Evolutionary conservation across 2,888 invertebrate species (phyloP), one percentile per base, ranked within the genome.

Genomic region (Drosophila atripex): DNA sequence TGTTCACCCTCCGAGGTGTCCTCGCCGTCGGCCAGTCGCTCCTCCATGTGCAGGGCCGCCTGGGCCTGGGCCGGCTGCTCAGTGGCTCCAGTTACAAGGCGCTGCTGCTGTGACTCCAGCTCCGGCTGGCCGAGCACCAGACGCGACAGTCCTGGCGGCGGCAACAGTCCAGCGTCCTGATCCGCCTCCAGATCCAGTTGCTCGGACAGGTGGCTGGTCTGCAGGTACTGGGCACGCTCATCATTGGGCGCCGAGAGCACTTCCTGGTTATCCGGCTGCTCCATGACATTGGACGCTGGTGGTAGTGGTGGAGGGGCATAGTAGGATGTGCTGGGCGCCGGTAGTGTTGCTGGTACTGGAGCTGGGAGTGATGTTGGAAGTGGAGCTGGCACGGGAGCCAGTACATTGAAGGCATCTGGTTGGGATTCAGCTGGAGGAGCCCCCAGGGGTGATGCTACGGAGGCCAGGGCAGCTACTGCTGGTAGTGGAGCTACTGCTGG

Each of bases 171-270:
- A 1, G 58, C 51, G 9, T 68, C 68, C 43, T 53, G 49, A 73
- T 93, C 93, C 8, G 84, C 75, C 69, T 91, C 91, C 54, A 89
- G 82, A 57, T 86, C 83, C 16, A 74, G 72, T 73, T 90, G 90
- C 77, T 94, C 93, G 1, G 95, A 95, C 49, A 95, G 90, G 84
- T 95, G 95, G 16, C 95, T 95, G 2, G 95, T 96, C 91, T 95
- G 95, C 64, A 96, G 91, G 89, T 96, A 96, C 89, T 95, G 95
- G 89, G 95, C 95, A 63, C 95, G 92, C 79, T 96, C 95, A 88
- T 94, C 94, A 69, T 93, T 94, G 0, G 95, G 94, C 3, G 89
- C 89, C 0, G 84, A 64, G 16, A 90, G 93, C 28, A 94, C 92
- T 90, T 95, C 95, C 73, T 90, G 89, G 75, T 90, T 92, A 68